phyloP scores from a whole-genome alignment of 1,140 invertebrate species.

The Aphelenchoides fujianensis region DNA sequence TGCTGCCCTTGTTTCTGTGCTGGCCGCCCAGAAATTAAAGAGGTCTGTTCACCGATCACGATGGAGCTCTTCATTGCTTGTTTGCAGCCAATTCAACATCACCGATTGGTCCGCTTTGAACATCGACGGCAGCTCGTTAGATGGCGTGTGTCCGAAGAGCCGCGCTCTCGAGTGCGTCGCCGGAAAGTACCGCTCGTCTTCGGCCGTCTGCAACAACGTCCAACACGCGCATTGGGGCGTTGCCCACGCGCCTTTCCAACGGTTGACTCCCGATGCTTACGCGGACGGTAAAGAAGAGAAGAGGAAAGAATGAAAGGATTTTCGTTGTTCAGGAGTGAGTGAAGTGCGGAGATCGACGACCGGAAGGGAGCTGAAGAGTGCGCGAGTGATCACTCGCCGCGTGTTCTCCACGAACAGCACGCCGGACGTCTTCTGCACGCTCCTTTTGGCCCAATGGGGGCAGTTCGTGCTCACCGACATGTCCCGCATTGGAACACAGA shows the following conservation, averaged over 20 bases:
- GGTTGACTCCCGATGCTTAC: slow-evolving; percentile 76
- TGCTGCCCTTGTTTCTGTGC: slow-evolving; percentile 44
- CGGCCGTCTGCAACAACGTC: slow-evolving; percentile 90
- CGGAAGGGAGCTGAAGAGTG: neutral
- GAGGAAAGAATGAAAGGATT: slow-evolving; percentile 6
- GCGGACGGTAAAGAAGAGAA: slow-evolving; percentile 70
- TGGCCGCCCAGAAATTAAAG: slow-evolving; percentile 34
- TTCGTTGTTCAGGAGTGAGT: neutral
- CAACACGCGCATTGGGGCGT: slow-evolving; percentile 80
- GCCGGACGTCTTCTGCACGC: slow-evolving; percentile 39
- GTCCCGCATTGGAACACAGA: slow-evolving; percentile 45
- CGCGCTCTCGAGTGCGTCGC: slow-evolving; percentile 57
- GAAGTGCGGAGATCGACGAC: neutral
- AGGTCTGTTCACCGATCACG: slow-evolving; percentile 21
- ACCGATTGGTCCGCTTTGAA: slow-evolving; percentile 30
- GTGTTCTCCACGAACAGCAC: slow-evolving; percentile 26
- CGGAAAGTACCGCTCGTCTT: slow-evolving; percentile 71
- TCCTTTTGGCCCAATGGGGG: slow-evolving; percentile 56
- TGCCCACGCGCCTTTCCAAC: slow-evolving; percentile 73
- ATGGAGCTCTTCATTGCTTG: slow-evolving; percentile 17
- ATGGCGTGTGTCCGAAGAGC: slow-evolving; percentile 41
- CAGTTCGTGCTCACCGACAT: slow-evolving; percentile 55
- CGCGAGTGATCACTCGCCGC: slow-evolving; percentile 23
- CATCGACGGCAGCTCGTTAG: slow-evolving; percentile 30
- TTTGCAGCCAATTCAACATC: slow-evolving; percentile 6